phyloP scores from a whole-genome alignment of 1,140 invertebrate species.

The Arctopsyche grandis region DNA sequence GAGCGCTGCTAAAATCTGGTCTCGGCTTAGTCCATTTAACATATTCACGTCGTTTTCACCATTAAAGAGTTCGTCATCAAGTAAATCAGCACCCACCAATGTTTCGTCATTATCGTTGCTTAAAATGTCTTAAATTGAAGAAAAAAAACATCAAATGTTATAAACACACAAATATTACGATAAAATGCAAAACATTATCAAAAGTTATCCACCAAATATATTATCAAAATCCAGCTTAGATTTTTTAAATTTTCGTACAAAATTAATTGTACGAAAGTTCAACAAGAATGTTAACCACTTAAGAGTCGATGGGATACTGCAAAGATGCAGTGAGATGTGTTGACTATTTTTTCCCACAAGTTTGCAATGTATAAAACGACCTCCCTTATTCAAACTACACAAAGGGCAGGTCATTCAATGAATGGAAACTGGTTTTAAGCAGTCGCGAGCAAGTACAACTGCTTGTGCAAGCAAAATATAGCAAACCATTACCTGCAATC shows the following conservation, averaged over 20 bases:
- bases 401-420: slow-evolving; percentile 39
- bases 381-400: slow-evolving; percentile 33
- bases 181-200: too few species aligned
- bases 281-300: neutral
- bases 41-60: neutral
- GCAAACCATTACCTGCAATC: neutral
- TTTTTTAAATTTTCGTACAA: too few species aligned
- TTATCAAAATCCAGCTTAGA: neutral
- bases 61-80: neutral
- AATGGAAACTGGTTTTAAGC: slow-evolving; percentile 39
- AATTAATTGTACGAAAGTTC: too few species aligned
- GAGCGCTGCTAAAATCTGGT: neutral
- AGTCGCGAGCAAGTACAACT: neutral
- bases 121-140: neutral
- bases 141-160: neutral
- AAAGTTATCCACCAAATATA: neutral
- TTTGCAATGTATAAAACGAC: slow-evolving; percentile 42
- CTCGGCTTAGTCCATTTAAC: neutral
- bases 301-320: neutral
- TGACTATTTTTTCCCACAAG: slow-evolving; percentile 39
- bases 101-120: neutral
- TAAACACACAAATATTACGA: neutral
- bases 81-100: neutral
- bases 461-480: neutral
- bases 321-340: neutral